Base-by-base conservation (phyloP, 1,140 invertebrate genomes). In the Pseudachorutes palmiensis region DNA sequence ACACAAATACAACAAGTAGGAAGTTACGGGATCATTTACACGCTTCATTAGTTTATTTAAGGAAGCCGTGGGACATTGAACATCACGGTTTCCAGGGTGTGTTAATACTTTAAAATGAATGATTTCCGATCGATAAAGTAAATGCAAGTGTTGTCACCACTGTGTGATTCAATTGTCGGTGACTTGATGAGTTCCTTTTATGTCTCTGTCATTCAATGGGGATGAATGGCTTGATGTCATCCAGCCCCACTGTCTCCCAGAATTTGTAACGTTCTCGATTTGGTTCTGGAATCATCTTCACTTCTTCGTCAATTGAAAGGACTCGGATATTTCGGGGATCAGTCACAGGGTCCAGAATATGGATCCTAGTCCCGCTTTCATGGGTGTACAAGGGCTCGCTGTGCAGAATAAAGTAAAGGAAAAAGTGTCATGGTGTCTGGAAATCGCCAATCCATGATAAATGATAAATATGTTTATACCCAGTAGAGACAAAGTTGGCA, bases 221-320 rank as follows among this genome's bases (percentile, higher is more conserved):
- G 9, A 55, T 55, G 51, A 55, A 63, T 28, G 61, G 61, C 22
- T 45, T 63, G 5, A 22, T 45, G 31, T 63, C 61, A 41, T 2
- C 2, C 2, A 63, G 32, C 19, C 14, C 14, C 30, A 63, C 2
- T 45, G 61, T 9, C 31, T 63, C 61, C 71, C 71, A 73, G 63
- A 73, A 73, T 29, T 70, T 51, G 0, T 68, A 31, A n/a, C 45
- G 19, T 1, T 68, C 36, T n/a, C 32, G 5, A 26, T 26, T 51
- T 28, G 69, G 68, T 16, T 66, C 61, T 19, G 67, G 45, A 22
- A 70, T 65, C 71, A 73, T 73, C 61, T 62, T 57, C 48, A 73
- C 64, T 2, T 70, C 61, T 36, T 65, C 41, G 19, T 68, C 41
- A n/a, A 66, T 51, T 66, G 63, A 59, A 0, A 66, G 51, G 12